phyloP scores from a whole-genome alignment of 2,888 invertebrate genomes.

The Pilophorus perplexus region DNA sequence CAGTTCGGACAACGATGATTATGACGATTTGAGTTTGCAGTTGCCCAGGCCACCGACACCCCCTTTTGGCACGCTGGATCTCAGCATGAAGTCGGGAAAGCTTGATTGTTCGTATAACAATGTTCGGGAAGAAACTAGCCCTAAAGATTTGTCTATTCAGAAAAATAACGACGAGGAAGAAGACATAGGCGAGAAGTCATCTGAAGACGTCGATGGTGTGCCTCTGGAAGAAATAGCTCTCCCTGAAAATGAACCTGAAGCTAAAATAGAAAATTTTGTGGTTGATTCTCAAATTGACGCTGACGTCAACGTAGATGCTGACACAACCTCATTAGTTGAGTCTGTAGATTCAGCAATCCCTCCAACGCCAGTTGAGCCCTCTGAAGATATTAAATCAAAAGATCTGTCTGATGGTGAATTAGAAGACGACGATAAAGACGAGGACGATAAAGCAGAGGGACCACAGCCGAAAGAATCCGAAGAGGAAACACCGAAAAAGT shows the following conservation, averaged over 20 bases:
- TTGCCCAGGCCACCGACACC: constrained; percentile 10
- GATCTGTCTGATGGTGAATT: neutral
- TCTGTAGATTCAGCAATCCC: too few species aligned
- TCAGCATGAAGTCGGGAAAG: neutral
- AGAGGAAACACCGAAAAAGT: too few species aligned
- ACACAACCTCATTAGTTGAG: too few species aligned
- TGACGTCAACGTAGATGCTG: too few species aligned
- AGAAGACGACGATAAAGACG: neutral
- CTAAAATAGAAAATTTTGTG: neutral
- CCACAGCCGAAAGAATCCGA: too few species aligned
- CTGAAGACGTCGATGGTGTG: neutral
- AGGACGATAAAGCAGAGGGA: too few species aligned
- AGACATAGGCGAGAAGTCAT: too few species aligned
- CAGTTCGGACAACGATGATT: constrained; percentile 48
- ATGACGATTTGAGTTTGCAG: neutral
- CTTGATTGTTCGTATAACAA: too few species aligned
- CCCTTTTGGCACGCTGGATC: constrained; percentile 17
- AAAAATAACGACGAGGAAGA: neutral
- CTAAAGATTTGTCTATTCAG: neutral
- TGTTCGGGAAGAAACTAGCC: too few species aligned
- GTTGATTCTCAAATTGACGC: too few species aligned
- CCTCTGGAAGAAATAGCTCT: neutral
- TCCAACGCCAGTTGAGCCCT: neutral
- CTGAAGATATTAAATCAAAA: neutral
- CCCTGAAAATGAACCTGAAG: neutral